phyloP scores from a whole-genome alignment of 2,797 vertebrate species.

The Schizopygopsis malacanthus region DNA sequence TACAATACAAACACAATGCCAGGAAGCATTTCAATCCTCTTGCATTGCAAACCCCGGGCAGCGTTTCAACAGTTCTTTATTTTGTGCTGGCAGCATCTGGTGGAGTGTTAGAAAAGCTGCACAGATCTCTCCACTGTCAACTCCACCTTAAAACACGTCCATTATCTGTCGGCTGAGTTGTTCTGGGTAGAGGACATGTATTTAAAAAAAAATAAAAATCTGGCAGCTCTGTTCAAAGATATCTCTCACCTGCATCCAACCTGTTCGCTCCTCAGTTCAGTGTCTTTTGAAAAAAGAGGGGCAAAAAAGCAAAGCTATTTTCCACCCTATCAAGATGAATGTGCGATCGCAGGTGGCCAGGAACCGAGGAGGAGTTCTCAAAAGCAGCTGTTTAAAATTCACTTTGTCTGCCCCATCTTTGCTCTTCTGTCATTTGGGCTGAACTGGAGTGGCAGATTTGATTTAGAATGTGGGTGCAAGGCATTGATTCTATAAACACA shows the following conservation, averaged over 20 bases:
- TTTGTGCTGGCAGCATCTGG: slow-evolving; percentile 14
- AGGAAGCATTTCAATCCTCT: slow-evolving; percentile 19
- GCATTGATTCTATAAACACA: not conserved
- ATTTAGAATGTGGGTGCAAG: not conserved
- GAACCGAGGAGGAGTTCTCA: not conserved
- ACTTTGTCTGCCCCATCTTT: slow-evolving; percentile 37
- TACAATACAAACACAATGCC: slow-evolving; percentile 22
- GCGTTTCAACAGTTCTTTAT: slow-evolving; percentile 26
- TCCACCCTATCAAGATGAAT: slow-evolving; percentile 54
- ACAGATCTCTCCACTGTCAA: slow-evolving; percentile 37
- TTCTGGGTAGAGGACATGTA: slow-evolving; percentile 45
- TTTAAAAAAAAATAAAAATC: slow-evolving; percentile 13
- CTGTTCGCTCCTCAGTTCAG: slow-evolving; percentile 36
- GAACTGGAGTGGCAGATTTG: slow-evolving; percentile 9
- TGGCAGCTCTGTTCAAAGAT: slow-evolving; percentile 49
- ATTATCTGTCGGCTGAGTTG: slow-evolving; percentile 19
- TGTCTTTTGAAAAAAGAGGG: slow-evolving; percentile 12
- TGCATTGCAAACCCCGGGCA: slow-evolving; percentile 25
- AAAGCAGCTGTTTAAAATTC: slow-evolving; percentile 50
- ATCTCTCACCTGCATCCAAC: slow-evolving; percentile 37
- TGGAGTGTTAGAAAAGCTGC: slow-evolving; percentile 32
- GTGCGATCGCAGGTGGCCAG: slow-evolving; percentile 38
- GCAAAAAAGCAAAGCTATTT: slow-evolving; percentile 52
- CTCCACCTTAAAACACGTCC: slow-evolving; percentile 41
- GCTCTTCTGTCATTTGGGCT: slow-evolving; percentile 14